A percentile compares a stretch with the other conserved stretches of the same genome.
Conservation (phyloP, 2,113 vertebrate species). For the Misgurnus mizolepis region DNA sequence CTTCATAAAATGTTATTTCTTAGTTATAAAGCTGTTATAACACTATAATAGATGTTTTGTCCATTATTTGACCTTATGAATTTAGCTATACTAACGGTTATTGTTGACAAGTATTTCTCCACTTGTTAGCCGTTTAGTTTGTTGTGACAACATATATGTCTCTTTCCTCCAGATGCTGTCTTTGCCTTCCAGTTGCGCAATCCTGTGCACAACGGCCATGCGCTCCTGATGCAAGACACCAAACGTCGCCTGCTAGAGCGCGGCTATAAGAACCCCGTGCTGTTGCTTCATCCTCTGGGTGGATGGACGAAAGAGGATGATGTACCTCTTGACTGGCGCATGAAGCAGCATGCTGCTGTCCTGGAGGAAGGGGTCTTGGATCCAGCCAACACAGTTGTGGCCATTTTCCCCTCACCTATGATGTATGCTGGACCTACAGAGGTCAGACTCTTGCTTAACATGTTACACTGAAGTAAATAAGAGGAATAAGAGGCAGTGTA, state of each 20-base stretch:
- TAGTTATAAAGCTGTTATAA: no score
- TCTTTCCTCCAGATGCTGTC: constrained; percentile 78
- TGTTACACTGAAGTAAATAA: background rate
- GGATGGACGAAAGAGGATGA: constrained; percentile 99
- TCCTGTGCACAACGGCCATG: constrained; percentile 95
- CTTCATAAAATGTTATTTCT: no score
- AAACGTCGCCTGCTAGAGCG: constrained; percentile 82
- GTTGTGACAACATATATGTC: background rate
- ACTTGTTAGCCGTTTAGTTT: background rate
- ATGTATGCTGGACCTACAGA: constrained; percentile 96
- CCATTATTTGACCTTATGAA: no score
- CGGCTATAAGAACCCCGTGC: constrained; percentile 90
- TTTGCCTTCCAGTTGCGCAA: constrained; percentile 98
- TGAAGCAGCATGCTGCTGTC: constrained; percentile 92
- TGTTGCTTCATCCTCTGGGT: constrained; percentile 92
- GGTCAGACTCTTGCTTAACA: constrained; percentile 67
- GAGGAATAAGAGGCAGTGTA: background rate
- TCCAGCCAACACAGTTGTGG: constrained; percentile 84
- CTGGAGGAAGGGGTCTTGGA: constrained; percentile 91
- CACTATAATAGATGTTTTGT: no score
- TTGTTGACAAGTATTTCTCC: background rate
- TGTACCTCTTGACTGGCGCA: constrained; percentile 91
- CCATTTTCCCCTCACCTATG: constrained; percentile 97
- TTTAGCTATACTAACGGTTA: background rate
- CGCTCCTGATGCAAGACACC: constrained; percentile 96